A percentile compares a stretch with the other conserved stretches of the same genome.
Conservation (phyloP, 35 echinoderm and acorn worm species). For the Ptychodera flava region DNA sequence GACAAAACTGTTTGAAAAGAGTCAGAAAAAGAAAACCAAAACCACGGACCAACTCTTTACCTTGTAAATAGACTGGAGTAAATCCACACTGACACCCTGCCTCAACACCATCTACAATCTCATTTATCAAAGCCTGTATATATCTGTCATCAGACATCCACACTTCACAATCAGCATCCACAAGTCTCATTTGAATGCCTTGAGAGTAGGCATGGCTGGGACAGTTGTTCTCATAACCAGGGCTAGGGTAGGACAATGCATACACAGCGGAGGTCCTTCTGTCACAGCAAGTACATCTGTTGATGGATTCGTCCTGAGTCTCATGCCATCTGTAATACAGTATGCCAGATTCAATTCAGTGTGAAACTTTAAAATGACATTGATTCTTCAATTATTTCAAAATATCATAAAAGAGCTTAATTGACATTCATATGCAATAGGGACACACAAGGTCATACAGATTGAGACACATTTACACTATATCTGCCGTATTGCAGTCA, state of each 20-base stretch:
- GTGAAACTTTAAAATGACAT: too few relatives aligned
- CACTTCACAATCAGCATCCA: slow-evolving; percentile 54
- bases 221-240: slow-evolving; percentile 55
- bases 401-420: neutral
- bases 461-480: too few relatives aligned
- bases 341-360: neutral
- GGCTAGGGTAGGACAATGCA: slow-evolving; percentile 48
- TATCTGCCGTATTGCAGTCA: too few relatives aligned
- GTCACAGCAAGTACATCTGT: slow-evolving; percentile 66
- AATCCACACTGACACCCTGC: slow-evolving; percentile 75
- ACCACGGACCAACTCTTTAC: too few relatives aligned
- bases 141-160: slow-evolving; percentile 36
- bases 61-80: slow-evolving; percentile 49
- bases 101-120: slow-evolving; percentile 45
- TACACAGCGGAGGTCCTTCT: slow-evolving; percentile 31
- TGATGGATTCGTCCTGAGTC: slow-evolving; percentile 44
- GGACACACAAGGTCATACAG: neutral
- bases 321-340: neutral
- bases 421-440: neutral
- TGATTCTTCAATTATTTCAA: too few relatives aligned
- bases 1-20: too few relatives aligned
- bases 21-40: too few relatives aligned
- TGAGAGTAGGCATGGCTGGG: slow-evolving; percentile 24
- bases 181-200: slow-evolving; percentile 55
- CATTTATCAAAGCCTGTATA: slow-evolving; percentile 18